Evolutionary conservation across 1,140 invertebrate species (phyloP).

Genomic region (silkworm (Bombyx mori)): DNA sequence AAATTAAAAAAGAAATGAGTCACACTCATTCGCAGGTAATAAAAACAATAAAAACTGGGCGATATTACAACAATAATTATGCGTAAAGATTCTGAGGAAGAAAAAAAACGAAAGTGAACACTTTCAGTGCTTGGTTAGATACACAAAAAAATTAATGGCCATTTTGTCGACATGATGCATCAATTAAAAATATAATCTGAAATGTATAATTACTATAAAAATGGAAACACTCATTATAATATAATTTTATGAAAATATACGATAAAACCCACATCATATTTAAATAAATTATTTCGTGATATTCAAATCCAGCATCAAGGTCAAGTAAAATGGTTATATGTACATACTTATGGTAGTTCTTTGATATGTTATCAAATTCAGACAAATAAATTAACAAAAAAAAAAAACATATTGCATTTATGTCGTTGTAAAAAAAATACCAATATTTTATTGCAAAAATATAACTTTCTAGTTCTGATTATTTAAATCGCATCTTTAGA

Average conservation of each 20-base stretch:
- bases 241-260: too few species aligned
- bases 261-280: too few species aligned
- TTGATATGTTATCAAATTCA: slow-evolving; percentile 41
- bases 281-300: too few species aligned
- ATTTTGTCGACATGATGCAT: slow-evolving; percentile 32
- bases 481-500: not conserved
- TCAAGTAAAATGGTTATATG: too few species aligned
- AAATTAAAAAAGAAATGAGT: slow-evolving; percentile 48
- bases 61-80: slow-evolving; percentile 52
- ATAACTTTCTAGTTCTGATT: slow-evolving; percentile 8
- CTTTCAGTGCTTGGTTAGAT: slow-evolving; percentile 40
- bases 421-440: slow-evolving; percentile 36
- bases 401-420: slow-evolving; percentile 53
- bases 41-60: slow-evolving; percentile 43
- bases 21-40: slow-evolving; percentile 44
- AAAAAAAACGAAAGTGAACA: slow-evolving; percentile 41
- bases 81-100: slow-evolving; percentile 27
- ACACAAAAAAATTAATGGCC: slow-evolving; percentile 29
- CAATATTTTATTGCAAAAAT: slow-evolving; percentile 1
- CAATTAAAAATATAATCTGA: too few species aligned
- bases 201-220: too few species aligned
- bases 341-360: slow-evolving; percentile 24
- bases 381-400: slow-evolving; percentile 15
- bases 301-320: too few species aligned
- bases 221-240: too few species aligned